phyloP scores from a whole-genome alignment of 2,113 vertebrate species.

The Amia ocellicauda region DNA sequence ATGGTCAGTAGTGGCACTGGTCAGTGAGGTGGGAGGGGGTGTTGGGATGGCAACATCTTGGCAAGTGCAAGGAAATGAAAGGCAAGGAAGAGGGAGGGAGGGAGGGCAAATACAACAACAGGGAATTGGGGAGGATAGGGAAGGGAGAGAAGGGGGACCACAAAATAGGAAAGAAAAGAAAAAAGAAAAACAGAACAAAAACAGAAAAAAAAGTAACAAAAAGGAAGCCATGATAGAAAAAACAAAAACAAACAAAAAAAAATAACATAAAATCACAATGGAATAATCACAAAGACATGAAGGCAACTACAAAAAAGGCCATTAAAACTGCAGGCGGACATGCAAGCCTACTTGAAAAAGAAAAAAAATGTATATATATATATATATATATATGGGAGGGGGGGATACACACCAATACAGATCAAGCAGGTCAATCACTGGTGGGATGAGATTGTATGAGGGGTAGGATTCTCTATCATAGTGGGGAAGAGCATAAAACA shows the following conservation, averaged over 20 bases:
- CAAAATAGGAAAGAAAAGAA: constrained; percentile 5
- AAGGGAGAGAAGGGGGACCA: constrained; percentile 24
- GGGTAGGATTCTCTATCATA: not conserved
- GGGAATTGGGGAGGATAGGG: constrained; percentile 31
- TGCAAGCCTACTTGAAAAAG: constrained; percentile 61
- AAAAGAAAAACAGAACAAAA: constrained; percentile 25
- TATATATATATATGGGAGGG: too few species aligned
- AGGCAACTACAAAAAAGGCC: constrained; percentile 72
- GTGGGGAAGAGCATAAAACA: too few species aligned
- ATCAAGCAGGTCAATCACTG: too few species aligned
- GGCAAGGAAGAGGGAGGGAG: constrained; percentile 23
- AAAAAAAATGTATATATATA: constrained; percentile 48
- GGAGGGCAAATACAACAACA: constrained; percentile 2
- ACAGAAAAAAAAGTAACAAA: constrained; percentile 47
- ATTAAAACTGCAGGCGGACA: constrained; percentile 78
- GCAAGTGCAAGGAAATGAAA: constrained; percentile 70
- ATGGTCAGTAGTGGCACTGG: constrained; percentile 99
- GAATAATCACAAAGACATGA: constrained; percentile 75
- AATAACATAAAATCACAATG: constrained; percentile 82
- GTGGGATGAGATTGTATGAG: not conserved
- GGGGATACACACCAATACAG: constrained; percentile 41
- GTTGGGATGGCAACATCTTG: constrained; percentile 95
- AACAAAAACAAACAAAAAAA: constrained; percentile 78
- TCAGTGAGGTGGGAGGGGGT: constrained; percentile 95
- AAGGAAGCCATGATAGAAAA: constrained; percentile 70